These are phyloP conservation scores for Ditylenchus weischeri DNA, from an alignment of 2,888 invertebrate genomes.

Conservation along the genomic window DNA sequence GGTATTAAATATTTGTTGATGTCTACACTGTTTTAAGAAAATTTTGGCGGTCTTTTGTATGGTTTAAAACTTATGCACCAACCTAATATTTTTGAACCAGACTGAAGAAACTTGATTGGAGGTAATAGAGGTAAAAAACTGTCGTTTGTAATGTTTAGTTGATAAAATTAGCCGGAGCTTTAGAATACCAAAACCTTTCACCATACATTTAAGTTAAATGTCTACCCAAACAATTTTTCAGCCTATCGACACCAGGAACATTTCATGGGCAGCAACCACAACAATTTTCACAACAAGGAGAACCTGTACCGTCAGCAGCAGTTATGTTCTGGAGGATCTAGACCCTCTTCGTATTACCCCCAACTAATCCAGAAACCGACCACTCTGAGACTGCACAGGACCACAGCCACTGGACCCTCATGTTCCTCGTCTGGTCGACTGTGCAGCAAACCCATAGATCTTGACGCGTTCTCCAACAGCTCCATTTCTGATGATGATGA, in stretches of 20 bases:
- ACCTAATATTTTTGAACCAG: no score
- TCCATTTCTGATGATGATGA: constrained; percentile 19
- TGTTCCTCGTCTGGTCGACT: not conserved
- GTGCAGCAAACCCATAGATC: not conserved
- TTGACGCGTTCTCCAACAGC: constrained; percentile 12
- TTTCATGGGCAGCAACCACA: not conserved
- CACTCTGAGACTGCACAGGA: not conserved
- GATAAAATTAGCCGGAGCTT: no score
- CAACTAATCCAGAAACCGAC: not conserved
- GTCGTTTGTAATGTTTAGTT: no score
- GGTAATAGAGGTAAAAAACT: no score
- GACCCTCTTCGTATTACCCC: not conserved
- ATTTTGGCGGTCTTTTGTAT: no score
- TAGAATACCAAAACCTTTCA: no score
- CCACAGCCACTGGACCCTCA: not conserved
- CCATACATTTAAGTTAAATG: no score
- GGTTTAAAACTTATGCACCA: no score
- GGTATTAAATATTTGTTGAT: no score
- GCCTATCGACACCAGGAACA: not conserved
- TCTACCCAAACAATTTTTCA: no score
- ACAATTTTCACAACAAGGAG: constrained; percentile 7
- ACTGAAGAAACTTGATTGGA: no score
- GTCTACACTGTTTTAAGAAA: no score
- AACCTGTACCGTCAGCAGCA: not conserved
- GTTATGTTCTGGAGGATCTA: not conserved